Percentiles rank a stretch among this genome's conserved stretches.
Conservation (phyloP, 1,140 invertebrate species). For the Drosophila nigromelanica region DNA sequence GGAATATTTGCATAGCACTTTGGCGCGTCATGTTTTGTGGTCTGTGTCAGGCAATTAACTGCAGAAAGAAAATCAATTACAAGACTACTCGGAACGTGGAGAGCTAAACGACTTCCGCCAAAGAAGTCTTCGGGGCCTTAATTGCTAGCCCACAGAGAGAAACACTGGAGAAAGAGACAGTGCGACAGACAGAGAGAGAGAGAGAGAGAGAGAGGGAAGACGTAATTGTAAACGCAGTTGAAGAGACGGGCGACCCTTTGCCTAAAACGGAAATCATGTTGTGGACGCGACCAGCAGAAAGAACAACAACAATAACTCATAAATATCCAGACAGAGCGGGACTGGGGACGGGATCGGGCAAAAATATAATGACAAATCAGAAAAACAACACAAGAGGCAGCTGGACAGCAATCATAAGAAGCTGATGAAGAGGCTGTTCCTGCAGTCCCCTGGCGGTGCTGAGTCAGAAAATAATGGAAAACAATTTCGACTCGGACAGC, state of each 20-base stretch:
- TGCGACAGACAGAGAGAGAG: not conserved
- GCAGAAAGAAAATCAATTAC: slow-evolving; percentile 76
- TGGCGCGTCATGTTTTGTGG: slow-evolving; percentile 70
- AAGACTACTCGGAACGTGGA: slow-evolving; percentile 59
- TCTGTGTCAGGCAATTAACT: slow-evolving; percentile 64
- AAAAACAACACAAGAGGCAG: slow-evolving; percentile 61
- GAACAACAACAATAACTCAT: slow-evolving; percentile 59
- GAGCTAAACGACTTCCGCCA: slow-evolving; percentile 77
- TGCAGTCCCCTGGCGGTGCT: slow-evolving; percentile 45
- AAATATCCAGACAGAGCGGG: slow-evolving; percentile 46
- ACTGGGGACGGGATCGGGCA: slow-evolving; percentile 5
- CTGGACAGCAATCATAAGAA: slow-evolving; percentile 32
- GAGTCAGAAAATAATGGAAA: slow-evolving; percentile 80
- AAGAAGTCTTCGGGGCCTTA: slow-evolving; percentile 63
- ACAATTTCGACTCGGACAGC: slow-evolving; percentile 59
- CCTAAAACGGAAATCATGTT: slow-evolving; percentile 81
- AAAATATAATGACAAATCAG: slow-evolving; percentile 78
- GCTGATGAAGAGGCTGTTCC: slow-evolving; percentile 67
- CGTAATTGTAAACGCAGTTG: slow-evolving; percentile 18
- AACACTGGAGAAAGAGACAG: not conserved
- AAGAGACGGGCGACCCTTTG: slow-evolving; percentile 46
- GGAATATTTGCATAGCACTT: slow-evolving; percentile 73
- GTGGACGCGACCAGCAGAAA: slow-evolving; percentile 56
- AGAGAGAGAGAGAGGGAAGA: not conserved
- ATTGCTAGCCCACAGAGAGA: slow-evolving; percentile 66